Evolutionary conservation across 2,797 vertebrate species (phyloP), one percentile per base, ranked within the genome.

Genomic region (Sternarchorhynchus goeldii): DNA sequence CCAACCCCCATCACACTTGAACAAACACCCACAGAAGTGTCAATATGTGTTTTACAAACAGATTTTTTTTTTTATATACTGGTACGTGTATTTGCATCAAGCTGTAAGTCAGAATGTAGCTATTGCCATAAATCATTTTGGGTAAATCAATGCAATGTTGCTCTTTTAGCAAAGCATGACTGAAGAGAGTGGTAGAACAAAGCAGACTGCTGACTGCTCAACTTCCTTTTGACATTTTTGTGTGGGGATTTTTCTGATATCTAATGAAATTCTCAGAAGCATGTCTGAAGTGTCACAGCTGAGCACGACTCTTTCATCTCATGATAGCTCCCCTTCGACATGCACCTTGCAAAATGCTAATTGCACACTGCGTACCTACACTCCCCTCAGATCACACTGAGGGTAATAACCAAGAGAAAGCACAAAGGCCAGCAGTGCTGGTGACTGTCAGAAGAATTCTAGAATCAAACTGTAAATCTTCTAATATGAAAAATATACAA

Each of bases 201-300:
- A n/a, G 34, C 31, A 70, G 64, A 73, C 25, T 75, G 82, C 71
- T 60, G 65, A 75, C 60, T 18, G 64, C 69, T 73, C 68, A 45
- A 70, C 66, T 65, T 72, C 82, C 83, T 71, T 78, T 73, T 83
- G 84, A 83, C 84, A 83, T 85, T 85, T 85, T 14, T 67, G 41
- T 31, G 34, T 21, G 76, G 84, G 81, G 75, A 71, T 80, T 84
- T 84, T 70, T 65, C 64, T 66, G 73, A 81, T 85, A 81, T 82
- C 83, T 78, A 82, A 80, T 58, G 17, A 78, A 78, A 69, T 85
- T 85, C 78, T 80, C 34, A 82, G 75, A 80, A 77, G 57, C 53
- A 29, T 34, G 45, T 69, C 68, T 55, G 63, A 74, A 21, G 39
- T 82, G 65, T 57, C 55, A 67, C 71, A 56, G 73, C 60, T 36